Percentiles rank a stretch among this genome's conserved stretches.
phyloP scores from a whole-genome alignment of 1,140 invertebrate genomes.

The Bilobella aurantiaca region DNA sequence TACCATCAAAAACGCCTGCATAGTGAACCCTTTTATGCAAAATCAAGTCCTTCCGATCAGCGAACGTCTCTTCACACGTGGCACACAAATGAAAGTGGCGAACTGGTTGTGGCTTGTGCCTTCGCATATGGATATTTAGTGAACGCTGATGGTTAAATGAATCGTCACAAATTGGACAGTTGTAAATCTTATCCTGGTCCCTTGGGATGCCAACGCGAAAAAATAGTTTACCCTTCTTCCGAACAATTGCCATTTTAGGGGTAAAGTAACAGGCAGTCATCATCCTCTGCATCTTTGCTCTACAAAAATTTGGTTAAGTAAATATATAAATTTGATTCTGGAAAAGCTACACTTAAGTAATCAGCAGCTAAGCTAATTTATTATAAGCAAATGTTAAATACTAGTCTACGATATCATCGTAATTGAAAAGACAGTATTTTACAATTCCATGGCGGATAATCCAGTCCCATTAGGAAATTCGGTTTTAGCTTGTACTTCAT shows the following conservation, averaged over 20 bases:
- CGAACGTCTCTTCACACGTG: background rate
- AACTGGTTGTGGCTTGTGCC: background rate
- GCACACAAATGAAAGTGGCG: background rate
- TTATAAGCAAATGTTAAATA: too few species aligned
- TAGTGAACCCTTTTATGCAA: background rate
- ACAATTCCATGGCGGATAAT: constrained; percentile 10
- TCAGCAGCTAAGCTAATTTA: too few species aligned
- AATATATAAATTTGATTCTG: background rate
- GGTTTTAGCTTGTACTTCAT: background rate
- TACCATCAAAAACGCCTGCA: background rate
- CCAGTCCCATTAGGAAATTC: background rate
- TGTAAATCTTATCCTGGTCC: constrained; percentile 46
- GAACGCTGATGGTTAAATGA: constrained; percentile 5
- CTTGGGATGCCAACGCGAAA: constrained; percentile 8
- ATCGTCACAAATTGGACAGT: constrained; percentile 47
- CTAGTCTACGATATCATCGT: background rate
- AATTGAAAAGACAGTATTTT: background rate
- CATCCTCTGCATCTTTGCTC: constrained; percentile 16
- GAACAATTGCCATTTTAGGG: constrained; percentile 14
- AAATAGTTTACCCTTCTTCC: constrained; percentile 14
- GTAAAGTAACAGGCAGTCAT: constrained; percentile 26
- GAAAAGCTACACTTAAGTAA: too few species aligned
- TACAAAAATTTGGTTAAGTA: constrained; percentile 10
- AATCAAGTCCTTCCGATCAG: background rate
- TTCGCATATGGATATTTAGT: constrained; percentile 16